A percentile compares a stretch with the other conserved stretches of the same genome.
Conservation (phyloP, 64 coral and sea anemone genomes). For the Stichodactyla mertensii region DNA sequence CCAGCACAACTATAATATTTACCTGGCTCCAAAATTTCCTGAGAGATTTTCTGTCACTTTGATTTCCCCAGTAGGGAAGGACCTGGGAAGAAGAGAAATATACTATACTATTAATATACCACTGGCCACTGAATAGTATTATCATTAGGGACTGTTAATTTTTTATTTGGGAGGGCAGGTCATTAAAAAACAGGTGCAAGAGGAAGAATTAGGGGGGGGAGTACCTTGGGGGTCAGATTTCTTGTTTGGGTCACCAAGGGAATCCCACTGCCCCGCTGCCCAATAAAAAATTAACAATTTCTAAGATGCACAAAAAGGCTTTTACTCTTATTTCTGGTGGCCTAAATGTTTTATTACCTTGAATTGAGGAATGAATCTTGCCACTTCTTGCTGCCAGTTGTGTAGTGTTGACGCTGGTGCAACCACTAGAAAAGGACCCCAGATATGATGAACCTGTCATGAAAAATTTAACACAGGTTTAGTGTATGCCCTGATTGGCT, state of each 20-base stretch:
- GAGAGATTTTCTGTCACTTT: constrained; percentile 90
- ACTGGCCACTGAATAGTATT: no score
- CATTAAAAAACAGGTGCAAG: no score
- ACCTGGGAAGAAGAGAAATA: constrained; percentile 36
- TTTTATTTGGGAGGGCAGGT: no score
- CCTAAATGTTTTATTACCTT: constrained; percentile 51
- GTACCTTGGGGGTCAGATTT: no score
- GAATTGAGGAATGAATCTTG: constrained; percentile 81
- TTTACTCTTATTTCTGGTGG: no score
- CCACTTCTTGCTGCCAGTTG: constrained; percentile 99
- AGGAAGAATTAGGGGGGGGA: no score
- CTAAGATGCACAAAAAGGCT: no score
- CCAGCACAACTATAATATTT: not conserved
- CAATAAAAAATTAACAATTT: no score
- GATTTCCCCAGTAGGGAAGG: constrained; percentile 97
- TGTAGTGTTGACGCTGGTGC: constrained; percentile 96
- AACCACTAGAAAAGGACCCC: constrained; percentile 97
- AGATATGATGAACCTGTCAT: constrained; percentile 50
- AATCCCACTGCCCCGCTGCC: no score
- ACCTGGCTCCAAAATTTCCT: constrained; percentile 99
- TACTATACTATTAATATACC: not conserved
- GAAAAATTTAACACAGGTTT: not conserved
- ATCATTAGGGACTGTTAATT: no score
- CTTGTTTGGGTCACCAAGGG: no score
- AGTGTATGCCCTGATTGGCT: not conserved